Evolutionary conservation across 2,113 vertebrate species (phyloP).

Genomic region (Cygnus buccinator): DNA sequence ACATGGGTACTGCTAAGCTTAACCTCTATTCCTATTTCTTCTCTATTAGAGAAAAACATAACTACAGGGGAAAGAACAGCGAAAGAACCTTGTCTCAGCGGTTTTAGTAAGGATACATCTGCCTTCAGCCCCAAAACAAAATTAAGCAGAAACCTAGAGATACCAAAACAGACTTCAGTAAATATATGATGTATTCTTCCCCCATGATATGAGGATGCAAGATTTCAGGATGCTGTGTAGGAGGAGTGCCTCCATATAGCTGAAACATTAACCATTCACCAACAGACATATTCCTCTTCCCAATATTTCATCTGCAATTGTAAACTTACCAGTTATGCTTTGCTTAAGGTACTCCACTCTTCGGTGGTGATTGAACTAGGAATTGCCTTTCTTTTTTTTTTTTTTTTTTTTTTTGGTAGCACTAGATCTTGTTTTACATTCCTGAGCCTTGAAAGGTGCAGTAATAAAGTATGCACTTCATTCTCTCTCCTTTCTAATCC

Average conservation of each 20-base stretch:
- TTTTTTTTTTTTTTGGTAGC: background rate
- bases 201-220: background rate
- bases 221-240: background rate
- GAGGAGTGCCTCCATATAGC: background rate
- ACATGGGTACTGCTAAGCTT: rapidly evolving
- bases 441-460: background rate
- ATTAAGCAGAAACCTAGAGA: background rate
- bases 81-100: background rate
- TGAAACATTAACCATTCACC: background rate
- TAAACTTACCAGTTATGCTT: background rate
- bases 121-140: background rate
- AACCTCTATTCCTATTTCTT: background rate
- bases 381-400: background rate
- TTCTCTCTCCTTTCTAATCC: background rate
- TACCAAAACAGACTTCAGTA: background rate
- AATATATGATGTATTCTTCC: background rate
- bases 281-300: background rate
- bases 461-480: conserved; percentile 5
- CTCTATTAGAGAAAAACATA: background rate
- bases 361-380: background rate
- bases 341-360: background rate
- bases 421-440: background rate
- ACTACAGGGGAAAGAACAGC: background rate
- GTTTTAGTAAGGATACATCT: background rate
- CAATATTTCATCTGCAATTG: background rate